Evolutionary conservation across 2,797 vertebrate species (phyloP), one percentile per base, ranked within the genome.

Genomic region (Danionella dracula): DNA sequence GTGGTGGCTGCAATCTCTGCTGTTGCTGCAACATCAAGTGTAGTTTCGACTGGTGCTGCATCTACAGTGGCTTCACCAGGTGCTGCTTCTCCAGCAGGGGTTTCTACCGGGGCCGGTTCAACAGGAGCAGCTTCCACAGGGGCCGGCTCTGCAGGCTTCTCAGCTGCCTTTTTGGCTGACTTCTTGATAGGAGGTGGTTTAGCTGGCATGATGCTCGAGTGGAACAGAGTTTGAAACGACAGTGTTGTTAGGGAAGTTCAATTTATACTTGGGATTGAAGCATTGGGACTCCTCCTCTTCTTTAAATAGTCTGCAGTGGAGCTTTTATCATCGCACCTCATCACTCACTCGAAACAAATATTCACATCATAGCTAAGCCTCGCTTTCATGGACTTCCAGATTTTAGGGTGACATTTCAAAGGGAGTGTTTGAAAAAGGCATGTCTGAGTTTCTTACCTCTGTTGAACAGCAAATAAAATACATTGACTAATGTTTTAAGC

Each of bases 171-270:
- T 1, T 87, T 80, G 42, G 79, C 81, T 35, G 87, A 78, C 72
- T 90, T 90, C 75, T 90, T 89, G 73, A 90, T 86, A 56, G 90
- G 83, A 1, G 87, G 79, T 56, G 87, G 80, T 81, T 92, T 92
- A 32, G 84, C 71, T 0, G 92, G 89, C 92, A 93, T 93, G 0
- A 29, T 73, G 66, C 45, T 62, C 58, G 55, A 46, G 31, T 4
- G 23, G 40, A 42, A 70, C 50, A 58, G 71, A 6, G 23, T 27
- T 27, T 27, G 23, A 6, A 27, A 27, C 3, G 21, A 45, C 44
- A 61, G 45, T 69, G 77, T 19, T 2, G 12, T 19, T 64, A 68
- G 34, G 79, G 42, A 21, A 34, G 64, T 66, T 67, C 61, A 59
- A 79, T 86, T 83, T 87, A 82, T 87, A 84, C 23, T 27, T 79